Base-by-base conservation (phyloP, 2,888 invertebrate species). In the Masnerella sp. region DNA sequence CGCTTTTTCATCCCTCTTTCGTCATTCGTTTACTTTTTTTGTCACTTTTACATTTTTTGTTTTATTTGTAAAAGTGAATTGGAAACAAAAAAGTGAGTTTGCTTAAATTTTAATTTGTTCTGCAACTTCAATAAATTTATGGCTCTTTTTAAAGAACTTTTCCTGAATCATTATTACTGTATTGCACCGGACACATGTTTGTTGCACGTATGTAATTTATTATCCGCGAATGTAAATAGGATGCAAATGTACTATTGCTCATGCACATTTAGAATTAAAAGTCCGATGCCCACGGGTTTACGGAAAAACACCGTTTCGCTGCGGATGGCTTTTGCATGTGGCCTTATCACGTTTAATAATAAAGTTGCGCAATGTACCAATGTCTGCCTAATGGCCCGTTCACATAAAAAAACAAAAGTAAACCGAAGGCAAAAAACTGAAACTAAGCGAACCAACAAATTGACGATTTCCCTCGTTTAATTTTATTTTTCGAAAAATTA, bases 231-330 rank as follows among this genome's bases (percentile, higher is more conserved):
- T 65, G 65, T 65, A 65, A 65, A 65, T 65, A 28, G 47, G 32
- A 65, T 65, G 65, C 65, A 65, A 56, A 65, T 56, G 17, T 32
- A 56, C 56, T 56, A 65, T 65, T 56, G 56, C 47, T 47, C 56
- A 43, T 65, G 65, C 56, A 47, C 56, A 47, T 40, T 9, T 15
- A 38, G 36, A 65, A 56, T 47, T 65, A 65, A 65, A 54, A 65
- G 28, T 56, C 45, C 65, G 22, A 47, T 47, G 43, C 40, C 64
- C 45, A 54, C 45, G 45, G 45, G 14, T 64, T 7, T 0, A 22
- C 45, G 54, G 30, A 52, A 54, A 45, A 64, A 30, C 4, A 18
- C 28, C n/a, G 12, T 45, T 52, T 25, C 34, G 18, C 18, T 22
- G 5, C 15, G 32, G 18, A 49, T 22, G 54, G 15, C 11, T 34